Evolutionary conservation across 2,113 vertebrate genomes (phyloP), one percentile per base, ranked within the genome.

Genomic region (Sinocyclocheilus rhinocerous): DNA sequence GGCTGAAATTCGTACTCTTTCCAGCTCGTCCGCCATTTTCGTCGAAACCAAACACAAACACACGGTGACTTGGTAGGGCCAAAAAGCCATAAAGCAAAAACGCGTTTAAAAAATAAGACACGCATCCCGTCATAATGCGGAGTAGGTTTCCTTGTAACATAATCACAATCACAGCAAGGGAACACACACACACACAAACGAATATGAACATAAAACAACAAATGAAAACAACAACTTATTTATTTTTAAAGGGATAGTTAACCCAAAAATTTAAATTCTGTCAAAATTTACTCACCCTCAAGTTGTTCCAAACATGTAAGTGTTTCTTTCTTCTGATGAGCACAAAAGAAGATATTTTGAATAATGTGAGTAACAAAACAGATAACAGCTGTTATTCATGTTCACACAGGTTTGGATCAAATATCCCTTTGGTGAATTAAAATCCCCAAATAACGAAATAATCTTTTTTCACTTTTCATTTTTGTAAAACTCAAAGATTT

Each of bases 1-100:
- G 52, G 97, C 97, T 91, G 97, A 98, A 92, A 99, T 96, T 89
- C 97, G 95, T 69, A 98, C 97, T 90, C 97, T 92, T 87, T 98
- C 97, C 89, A 98, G 89, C 18, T 96, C 95, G 79, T 95, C 95
- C 96, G 97, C 97, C 97, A 97, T 97, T 93, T 97, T 96, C 91
- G 84, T 91, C 70, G 18, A 84, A 61, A 89, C 73, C 48, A 85
- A 85, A 90, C 91, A 92, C 90, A 92, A 94, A 94, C 91, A 94
- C 86, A 96, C 59, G 93, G 95, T 33, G 81, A 89, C 89, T 83
- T 20, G 1, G 10, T 1, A 57, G 75, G 89, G 1, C 76, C 91
- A 93, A 91, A 88, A 52, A 26, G 10, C 33, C 36, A 29, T 11
- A 8, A 8, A 52, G 42, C 33, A 22, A 72, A 36, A 81, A 87